A percentile compares a stretch with the other conserved stretches of the same genome.
phyloP scores from a whole-genome alignment of 2,797 vertebrate species.

The Poecile montanus region DNA sequence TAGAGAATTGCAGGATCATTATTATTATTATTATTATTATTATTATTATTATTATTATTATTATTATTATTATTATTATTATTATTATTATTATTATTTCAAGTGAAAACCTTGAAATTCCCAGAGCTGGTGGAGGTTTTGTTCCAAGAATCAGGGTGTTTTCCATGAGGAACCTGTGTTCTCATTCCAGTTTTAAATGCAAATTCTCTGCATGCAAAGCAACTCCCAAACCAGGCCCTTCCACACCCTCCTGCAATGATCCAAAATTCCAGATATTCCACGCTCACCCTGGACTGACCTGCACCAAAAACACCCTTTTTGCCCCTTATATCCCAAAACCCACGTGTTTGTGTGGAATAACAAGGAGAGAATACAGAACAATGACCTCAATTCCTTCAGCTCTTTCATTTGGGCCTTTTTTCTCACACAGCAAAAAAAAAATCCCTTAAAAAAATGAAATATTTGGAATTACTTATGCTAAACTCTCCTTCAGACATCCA shows the following conservation, averaged over 20 bases:
- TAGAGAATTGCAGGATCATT: neutral
- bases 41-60: too few relatives aligned
- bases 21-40: too few relatives aligned
- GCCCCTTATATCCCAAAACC: neutral
- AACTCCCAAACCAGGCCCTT: neutral
- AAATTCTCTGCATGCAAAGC: neutral
- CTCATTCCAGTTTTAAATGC: neutral
- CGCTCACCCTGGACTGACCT: rapidly evolving
- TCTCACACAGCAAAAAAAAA: neutral
- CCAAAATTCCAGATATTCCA: neutral
- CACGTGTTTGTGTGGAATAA: neutral
- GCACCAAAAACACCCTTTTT: neutral
- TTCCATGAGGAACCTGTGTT: neutral
- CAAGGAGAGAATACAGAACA: neutral
- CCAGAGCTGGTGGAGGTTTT: neutral
- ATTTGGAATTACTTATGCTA: neutral
- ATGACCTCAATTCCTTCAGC: neutral
- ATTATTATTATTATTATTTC: too few relatives aligned
- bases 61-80: too few relatives aligned
- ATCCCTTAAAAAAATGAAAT: neutral
- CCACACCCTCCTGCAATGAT: neutral
- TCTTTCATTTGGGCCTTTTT: neutral
- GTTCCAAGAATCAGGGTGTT: neutral
- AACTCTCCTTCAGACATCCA: neutral
- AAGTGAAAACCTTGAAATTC: neutral